phyloP scores from a whole-genome alignment of 2,797 vertebrate genomes.

The Acrossocheilus wenchowensis region DNA sequence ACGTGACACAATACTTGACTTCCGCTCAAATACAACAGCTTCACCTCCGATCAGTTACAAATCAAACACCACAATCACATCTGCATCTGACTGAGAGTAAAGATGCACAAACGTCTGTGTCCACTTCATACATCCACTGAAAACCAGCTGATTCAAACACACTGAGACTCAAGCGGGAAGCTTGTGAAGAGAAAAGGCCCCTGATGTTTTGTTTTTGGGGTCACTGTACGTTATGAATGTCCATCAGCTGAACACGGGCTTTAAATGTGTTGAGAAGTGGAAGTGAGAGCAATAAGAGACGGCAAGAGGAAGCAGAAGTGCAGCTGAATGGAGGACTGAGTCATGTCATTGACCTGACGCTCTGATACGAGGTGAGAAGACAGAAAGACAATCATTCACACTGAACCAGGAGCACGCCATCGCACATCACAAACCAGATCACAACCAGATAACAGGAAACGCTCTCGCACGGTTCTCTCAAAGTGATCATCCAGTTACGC shows the following conservation, averaged over 20 bases:
- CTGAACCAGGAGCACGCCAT: neutral
- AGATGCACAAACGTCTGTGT: neutral
- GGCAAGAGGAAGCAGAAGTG: constrained; percentile 5
- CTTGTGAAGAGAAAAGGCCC: neutral
- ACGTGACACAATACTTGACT: constrained; percentile 43
- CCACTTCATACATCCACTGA: neutral
- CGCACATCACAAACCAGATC: neutral
- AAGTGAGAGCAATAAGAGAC: constrained; percentile 21
- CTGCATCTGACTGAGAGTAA: neutral
- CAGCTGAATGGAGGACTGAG: neutral
- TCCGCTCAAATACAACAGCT: constrained; percentile 11
- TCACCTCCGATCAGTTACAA: neutral
- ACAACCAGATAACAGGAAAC: neutral
- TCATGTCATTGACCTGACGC: neutral
- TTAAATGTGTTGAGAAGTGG: constrained; percentile 14
- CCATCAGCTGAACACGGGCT: neutral
- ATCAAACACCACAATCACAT: neutral
- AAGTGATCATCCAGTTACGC: no score
- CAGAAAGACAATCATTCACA: neutral
- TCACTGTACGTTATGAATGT: neutral
- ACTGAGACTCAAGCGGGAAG: neutral
- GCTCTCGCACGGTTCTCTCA: neutral
- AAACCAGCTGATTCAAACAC: neutral
- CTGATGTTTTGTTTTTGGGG: neutral
- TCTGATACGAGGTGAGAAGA: neutral